phyloP scores from a whole-genome alignment of 2,797 vertebrate species.

The Lacerta agilis region DNA sequence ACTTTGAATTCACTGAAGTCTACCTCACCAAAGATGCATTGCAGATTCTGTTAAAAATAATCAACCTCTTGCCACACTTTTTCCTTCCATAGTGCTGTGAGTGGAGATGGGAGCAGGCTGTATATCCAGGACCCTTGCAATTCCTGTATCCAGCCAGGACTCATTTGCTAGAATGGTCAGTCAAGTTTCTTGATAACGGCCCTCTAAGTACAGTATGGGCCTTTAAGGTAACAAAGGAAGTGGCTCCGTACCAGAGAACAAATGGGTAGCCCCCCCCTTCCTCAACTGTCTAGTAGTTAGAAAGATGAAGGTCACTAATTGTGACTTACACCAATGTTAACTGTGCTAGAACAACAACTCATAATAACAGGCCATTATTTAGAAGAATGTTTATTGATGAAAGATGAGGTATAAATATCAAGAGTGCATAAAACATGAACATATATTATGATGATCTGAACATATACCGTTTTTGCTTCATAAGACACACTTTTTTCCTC shows the following conservation, averaged over 20 bases:
- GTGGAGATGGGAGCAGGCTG: not conserved
- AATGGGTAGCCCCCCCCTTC: too few species aligned
- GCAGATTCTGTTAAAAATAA: not conserved
- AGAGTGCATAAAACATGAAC: not conserved
- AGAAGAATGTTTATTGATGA: not conserved
- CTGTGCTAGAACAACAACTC: not conserved
- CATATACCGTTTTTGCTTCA: too few species aligned
- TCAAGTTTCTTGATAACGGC: too few species aligned
- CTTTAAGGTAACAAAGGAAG: too few species aligned
- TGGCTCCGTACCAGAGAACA: too few species aligned
- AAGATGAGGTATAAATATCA: constrained; percentile 1
- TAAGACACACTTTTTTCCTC: too few species aligned
- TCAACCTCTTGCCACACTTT: not conserved
- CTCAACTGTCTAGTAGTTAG: too few species aligned
- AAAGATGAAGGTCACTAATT: not conserved
- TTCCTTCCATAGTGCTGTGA: not conserved
- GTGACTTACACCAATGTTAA: not conserved
- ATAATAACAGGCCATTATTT: not conserved
- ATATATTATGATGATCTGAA: not conserved
- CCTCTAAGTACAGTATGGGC: too few species aligned
- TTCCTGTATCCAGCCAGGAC: too few species aligned
- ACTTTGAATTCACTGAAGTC: not conserved
- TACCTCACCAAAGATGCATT: not conserved
- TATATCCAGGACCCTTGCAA: too few species aligned
- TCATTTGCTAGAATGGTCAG: too few species aligned